Conservation (phyloP, 2,888 invertebrate genomes). For the Carcina quercana region DNA sequence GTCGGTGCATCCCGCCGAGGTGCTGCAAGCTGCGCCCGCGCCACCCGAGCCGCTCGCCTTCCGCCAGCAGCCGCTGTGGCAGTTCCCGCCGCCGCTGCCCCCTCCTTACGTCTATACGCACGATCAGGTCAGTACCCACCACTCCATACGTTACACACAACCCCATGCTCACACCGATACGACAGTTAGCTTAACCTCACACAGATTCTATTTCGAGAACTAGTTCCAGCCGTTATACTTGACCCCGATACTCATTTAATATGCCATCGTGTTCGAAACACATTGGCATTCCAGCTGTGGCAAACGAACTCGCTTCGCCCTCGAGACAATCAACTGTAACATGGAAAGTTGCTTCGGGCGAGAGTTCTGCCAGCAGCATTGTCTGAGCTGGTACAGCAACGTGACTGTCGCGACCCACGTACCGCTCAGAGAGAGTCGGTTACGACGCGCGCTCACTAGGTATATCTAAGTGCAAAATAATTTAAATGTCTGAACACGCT, state of each 20-base stretch:
- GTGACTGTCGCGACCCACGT: constrained; percentile 56
- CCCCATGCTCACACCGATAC: too few relatives aligned
- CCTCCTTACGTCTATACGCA: constrained; percentile 84
- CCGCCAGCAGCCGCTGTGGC: constrained; percentile 85
- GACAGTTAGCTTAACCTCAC: not conserved
- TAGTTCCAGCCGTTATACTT: constrained; percentile 54
- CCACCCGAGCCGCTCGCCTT: constrained; percentile 75
- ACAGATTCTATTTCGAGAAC: constrained; percentile 36
- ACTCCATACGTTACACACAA: not conserved
- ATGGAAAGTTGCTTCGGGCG: constrained; percentile 46
- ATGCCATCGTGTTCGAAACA: constrained; percentile 28
- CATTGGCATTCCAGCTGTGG: constrained; percentile 32
- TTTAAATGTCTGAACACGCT: constrained; percentile 71
- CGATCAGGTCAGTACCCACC: constrained; percentile 81
- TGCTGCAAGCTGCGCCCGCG: constrained; percentile 73
- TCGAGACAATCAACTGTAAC: constrained; percentile 25
- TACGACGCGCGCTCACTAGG: constrained; percentile 36
- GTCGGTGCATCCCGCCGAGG: constrained; percentile 80
- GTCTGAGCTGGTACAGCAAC: constrained; percentile 53
- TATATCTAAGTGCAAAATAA: constrained; percentile 65
- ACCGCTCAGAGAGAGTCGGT: constrained; percentile 60
- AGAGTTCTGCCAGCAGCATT: constrained; percentile 23
- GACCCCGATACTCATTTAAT: constrained; percentile 52
- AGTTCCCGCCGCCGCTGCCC: constrained; percentile 87
- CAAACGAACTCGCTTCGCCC: constrained; percentile 24